Conservation (phyloP, 2,797 vertebrate genomes). For the Poecilia velifera region DNA sequence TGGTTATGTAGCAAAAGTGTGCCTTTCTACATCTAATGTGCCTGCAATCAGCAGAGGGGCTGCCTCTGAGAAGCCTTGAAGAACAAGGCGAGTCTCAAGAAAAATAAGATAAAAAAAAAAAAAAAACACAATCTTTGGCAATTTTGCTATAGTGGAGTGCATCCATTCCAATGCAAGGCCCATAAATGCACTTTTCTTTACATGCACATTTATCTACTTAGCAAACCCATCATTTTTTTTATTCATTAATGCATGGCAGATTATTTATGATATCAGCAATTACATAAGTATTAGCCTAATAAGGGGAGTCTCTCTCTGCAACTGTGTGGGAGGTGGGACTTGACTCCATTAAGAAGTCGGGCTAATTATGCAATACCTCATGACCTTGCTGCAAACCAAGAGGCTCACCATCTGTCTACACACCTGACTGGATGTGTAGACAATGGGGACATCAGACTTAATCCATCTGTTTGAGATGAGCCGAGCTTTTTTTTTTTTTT, state of each 20-base stretch:
- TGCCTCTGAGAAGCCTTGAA: slow-evolving; percentile 48
- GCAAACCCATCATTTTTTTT: slow-evolving; percentile 70
- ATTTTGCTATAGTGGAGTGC: slow-evolving; percentile 69
- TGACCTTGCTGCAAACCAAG: slow-evolving; percentile 50
- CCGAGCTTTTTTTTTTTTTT: not conserved
- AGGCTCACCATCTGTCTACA: slow-evolving; percentile 46
- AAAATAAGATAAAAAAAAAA: slow-evolving; percentile 44
- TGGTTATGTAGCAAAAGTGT: slow-evolving; percentile 61
- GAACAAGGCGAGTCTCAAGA: slow-evolving; percentile 60
- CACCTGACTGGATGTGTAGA: slow-evolving; percentile 59
- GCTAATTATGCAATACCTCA: slow-evolving; percentile 21
- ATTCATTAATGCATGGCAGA: slow-evolving; percentile 79
- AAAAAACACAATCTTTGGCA: slow-evolving; percentile 63
- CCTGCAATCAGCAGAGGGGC: slow-evolving; percentile 53
- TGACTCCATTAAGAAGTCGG: slow-evolving; percentile 31
- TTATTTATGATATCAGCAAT: slow-evolving; percentile 74
- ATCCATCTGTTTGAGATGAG: slow-evolving; percentile 29
- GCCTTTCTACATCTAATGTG: slow-evolving; percentile 49
- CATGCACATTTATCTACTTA: slow-evolving; percentile 78
- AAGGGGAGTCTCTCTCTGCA: slow-evolving; percentile 43
- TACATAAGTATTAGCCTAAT: slow-evolving; percentile 55
- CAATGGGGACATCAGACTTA: slow-evolving; percentile 29
- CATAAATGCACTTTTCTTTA: slow-evolving; percentile 81
- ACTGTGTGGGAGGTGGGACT: slow-evolving; percentile 24
- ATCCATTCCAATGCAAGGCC: slow-evolving; percentile 81